These are phyloP conservation scores for Neoaliturus tenellus DNA, from an alignment of 2,888 invertebrate species.

Conservation along the genomic window DNA sequence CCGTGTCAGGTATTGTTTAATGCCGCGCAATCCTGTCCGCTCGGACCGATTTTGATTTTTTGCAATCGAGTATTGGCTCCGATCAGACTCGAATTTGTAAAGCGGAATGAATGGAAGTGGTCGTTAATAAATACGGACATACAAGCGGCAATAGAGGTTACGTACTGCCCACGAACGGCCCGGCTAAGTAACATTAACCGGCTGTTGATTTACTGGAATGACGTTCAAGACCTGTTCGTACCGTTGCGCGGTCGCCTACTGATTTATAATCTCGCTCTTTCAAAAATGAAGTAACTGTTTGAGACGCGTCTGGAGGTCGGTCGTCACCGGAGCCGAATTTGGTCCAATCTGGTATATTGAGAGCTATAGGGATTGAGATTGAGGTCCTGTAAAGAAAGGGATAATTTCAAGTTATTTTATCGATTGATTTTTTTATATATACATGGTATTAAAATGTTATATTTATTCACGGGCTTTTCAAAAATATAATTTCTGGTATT, in stretches of 20 bases:
- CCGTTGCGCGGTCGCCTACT: neutral
- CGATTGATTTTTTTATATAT: no score
- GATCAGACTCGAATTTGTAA: constrained; percentile 3
- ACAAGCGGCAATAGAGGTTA: constrained; percentile 11
- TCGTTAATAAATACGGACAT: constrained; percentile 33
- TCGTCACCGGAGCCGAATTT: no score
- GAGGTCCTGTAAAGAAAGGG: no score
- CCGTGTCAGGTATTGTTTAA: neutral
- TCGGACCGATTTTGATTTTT: constrained; percentile 14
- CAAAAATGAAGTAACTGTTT: constrained; percentile 19
- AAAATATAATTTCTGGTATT: no score
- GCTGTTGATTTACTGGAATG: neutral
- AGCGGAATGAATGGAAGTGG: neutral
- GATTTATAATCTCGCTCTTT: constrained; percentile 8
- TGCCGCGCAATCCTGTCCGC: neutral
- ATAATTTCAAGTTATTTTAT: no score
- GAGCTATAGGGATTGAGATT: no score
- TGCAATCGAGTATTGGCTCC: constrained; percentile 3
- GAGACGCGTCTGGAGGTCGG: constrained; percentile 18
- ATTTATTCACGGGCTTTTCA: no score
- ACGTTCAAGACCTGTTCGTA: constrained; percentile 23
- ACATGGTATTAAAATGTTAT: no score
- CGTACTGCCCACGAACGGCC: no score
- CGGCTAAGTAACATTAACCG: neutral
- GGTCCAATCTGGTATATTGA: neutral